Conservation (phyloP, 2,113 vertebrate species). For the Oryzias celebensis region DNA sequence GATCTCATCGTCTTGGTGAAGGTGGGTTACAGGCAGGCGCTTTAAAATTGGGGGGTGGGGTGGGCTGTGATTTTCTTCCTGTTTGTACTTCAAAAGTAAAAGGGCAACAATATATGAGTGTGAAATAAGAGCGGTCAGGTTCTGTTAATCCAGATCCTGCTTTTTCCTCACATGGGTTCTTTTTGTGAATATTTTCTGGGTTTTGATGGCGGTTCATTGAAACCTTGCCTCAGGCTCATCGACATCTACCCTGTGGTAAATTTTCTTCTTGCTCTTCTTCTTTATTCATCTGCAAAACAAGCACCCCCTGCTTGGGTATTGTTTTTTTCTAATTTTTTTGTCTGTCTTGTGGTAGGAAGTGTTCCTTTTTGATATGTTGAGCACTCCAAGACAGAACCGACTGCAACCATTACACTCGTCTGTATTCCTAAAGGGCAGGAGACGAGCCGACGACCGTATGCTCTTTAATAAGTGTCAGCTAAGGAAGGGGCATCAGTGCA, state of each 20-base stretch:
- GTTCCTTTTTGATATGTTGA: not conserved
- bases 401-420: not conserved
- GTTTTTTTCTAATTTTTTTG: slow-evolving; percentile 5
- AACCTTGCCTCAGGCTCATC: slow-evolving; percentile 43
- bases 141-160: slow-evolving; percentile 26
- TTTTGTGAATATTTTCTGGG: slow-evolving; percentile 39
- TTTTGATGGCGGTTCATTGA: slow-evolving; percentile 51
- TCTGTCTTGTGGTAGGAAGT: slow-evolving; percentile 11
- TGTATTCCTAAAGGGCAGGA: not conserved
- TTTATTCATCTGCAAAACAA: slow-evolving; percentile 14
- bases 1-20: slow-evolving; percentile 50
- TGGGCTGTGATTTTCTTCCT: not conserved
- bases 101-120: slow-evolving; percentile 18
- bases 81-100: slow-evolving; percentile 22
- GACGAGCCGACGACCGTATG: not conserved
- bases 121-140: slow-evolving; percentile 35
- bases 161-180: slow-evolving; percentile 7
- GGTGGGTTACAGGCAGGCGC: slow-evolving; percentile 18
- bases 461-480: slow-evolving; percentile 35
- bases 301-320: not conserved
- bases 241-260: slow-evolving; percentile 38
- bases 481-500: slow-evolving; percentile 31
- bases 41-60: slow-evolving; percentile 29
- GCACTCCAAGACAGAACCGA: not conserved
- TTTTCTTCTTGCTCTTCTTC: slow-evolving; percentile 2